Evolutionary conservation across 1,140 invertebrate genomes (phyloP).

Genomic region (Globodera rostochiensis): DNA sequence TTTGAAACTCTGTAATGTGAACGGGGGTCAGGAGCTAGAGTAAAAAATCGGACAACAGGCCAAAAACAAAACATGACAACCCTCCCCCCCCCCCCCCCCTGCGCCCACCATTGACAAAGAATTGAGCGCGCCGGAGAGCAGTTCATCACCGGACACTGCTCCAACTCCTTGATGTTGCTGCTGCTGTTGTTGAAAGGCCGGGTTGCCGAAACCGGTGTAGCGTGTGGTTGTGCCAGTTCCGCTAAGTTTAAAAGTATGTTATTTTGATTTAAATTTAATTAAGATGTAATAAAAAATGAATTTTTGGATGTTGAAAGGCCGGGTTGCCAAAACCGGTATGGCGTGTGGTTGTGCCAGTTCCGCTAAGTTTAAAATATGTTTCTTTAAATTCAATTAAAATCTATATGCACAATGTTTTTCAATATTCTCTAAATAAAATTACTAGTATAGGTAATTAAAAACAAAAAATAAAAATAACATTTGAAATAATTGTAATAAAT

Average conservation of each 20-base stretch:
- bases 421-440: no score
- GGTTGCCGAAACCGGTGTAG: constrained; percentile 64
- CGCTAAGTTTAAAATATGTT: constrained; percentile 20
- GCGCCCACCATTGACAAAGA: constrained; percentile 60
- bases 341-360: constrained; percentile 37
- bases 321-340: constrained; percentile 65
- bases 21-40: no score
- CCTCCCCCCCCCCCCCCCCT: no score
- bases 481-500: no score
- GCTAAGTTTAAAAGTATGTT: constrained; percentile 17
- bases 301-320: constrained; percentile 28
- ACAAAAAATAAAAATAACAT: no score
- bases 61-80: no score
- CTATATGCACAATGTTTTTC: no score
- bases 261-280: not conserved
- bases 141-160: constrained; percentile 37
- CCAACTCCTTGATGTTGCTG: constrained; percentile 21
- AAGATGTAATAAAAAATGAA: no score
- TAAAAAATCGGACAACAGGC: not conserved
- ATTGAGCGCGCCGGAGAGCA: constrained; percentile 59
- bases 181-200: constrained; percentile 43
- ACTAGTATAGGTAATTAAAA: no score
- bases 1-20: no score
- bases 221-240: constrained; percentile 38
- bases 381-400: no score